Percentiles rank a stretch among this genome's conserved stretches.
Conservation (phyloP, 2,888 invertebrate genomes). For the Pyrgus malvae region DNA sequence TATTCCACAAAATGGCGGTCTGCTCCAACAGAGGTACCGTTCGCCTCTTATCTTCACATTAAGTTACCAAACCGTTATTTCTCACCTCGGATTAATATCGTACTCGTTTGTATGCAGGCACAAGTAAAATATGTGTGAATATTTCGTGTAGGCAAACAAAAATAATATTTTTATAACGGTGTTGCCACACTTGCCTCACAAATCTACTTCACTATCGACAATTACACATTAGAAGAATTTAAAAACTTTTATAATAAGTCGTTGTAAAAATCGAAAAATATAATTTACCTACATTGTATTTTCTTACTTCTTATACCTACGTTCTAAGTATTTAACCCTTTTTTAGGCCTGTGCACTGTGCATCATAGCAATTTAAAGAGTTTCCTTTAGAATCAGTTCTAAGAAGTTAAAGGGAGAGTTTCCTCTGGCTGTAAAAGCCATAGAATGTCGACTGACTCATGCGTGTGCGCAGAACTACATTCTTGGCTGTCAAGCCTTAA, state of each 20-base stretch:
- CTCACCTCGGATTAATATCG: slow-evolving; percentile 42
- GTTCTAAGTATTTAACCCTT: too few relatives aligned
- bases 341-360: background rate
- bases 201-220: too few relatives aligned
- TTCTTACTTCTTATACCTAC: too few relatives aligned
- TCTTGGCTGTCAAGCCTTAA: slow-evolving; percentile 20
- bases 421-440: slow-evolving; percentile 43
- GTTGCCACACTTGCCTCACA: too few relatives aligned
- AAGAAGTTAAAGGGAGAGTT: slow-evolving; percentile 40
- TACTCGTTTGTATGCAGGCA: slow-evolving; percentile 19
- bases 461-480: slow-evolving; percentile 30
- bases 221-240: too few relatives aligned
- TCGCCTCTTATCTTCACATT: slow-evolving; percentile 52
- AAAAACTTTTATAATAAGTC: too few relatives aligned
- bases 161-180: background rate
- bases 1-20: slow-evolving; percentile 26
- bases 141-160: background rate
- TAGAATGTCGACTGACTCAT: slow-evolving; percentile 45
- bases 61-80: slow-evolving; percentile 53
- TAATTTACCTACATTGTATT: too few relatives aligned
- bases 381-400: slow-evolving; percentile 38
- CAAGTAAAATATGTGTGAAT: background rate
- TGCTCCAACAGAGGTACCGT: slow-evolving; percentile 24
- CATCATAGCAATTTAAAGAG: slow-evolving; percentile 15
- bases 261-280: too few relatives aligned